phyloP scores from a whole-genome alignment of 1,140 invertebrate species.

The Homarus americanus region DNA sequence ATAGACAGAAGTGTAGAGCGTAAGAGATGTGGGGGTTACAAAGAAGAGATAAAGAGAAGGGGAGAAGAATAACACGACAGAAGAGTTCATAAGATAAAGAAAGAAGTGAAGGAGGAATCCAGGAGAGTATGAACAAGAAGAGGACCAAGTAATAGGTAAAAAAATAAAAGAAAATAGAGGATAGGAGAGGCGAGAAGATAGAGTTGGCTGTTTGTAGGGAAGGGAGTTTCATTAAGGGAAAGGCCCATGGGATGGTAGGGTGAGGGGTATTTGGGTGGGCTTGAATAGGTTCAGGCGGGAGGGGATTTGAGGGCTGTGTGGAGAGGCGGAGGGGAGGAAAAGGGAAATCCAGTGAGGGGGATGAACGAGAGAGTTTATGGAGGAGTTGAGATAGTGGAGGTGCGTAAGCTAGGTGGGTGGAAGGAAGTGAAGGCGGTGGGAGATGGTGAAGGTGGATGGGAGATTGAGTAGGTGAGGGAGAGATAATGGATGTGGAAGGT shows the following conservation, averaged over 20 bases:
- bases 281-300: background rate
- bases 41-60: background rate
- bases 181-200: background rate
- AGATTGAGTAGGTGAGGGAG: background rate
- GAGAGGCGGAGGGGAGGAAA: background rate
- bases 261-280: background rate
- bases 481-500: background rate
- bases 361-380: background rate
- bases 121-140: background rate
- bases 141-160: background rate
- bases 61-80: too few species aligned
- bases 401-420: too few species aligned
- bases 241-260: background rate
- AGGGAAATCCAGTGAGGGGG: background rate
- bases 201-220: background rate
- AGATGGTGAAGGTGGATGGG: background rate
- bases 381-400: too few species aligned
- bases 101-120: background rate
- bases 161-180: background rate
- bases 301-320: background rate
- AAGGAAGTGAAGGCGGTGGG: too few species aligned
- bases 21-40: too few species aligned
- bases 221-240: background rate
- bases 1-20: too few species aligned
- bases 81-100: too few species aligned